phyloP scores from a whole-genome alignment of 2,888 invertebrate genomes.

The Dynastes maya region DNA sequence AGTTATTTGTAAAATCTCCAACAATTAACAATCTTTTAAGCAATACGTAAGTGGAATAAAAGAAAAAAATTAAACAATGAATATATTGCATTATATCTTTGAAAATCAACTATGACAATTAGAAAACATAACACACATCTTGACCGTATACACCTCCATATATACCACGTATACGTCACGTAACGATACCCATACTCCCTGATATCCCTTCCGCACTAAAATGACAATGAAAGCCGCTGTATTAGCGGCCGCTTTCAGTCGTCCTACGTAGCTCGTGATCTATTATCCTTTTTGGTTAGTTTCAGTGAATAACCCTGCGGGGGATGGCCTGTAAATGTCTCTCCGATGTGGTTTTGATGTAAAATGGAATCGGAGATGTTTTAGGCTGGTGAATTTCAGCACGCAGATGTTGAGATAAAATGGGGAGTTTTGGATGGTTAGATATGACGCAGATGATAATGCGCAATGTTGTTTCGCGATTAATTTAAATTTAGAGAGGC shows the following conservation, averaged over 20 bases:
- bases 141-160: no score
- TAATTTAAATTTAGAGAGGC: background rate
- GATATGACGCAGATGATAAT: background rate
- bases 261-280: slow-evolving; percentile 1
- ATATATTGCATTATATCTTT: no score
- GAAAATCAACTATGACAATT: no score
- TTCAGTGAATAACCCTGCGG: slow-evolving; percentile 14
- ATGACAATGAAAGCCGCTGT: slow-evolving; percentile 3
- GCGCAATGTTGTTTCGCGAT: background rate
- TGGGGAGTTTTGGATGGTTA: background rate
- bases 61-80: no score
- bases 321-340: background rate
- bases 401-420: background rate
- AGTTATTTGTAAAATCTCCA: no score
- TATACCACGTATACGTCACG: no score
- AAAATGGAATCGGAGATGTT: background rate
- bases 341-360: background rate
- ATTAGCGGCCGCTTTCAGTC: slow-evolving; percentile 1
- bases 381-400: background rate
- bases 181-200: no score
- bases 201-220: background rate
- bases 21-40: no score
- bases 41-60: no score
- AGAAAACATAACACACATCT: no score
- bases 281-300: slow-evolving; percentile 14